Conservation (phyloP, 2,113 vertebrate species). For the Riparia riparia region DNA sequence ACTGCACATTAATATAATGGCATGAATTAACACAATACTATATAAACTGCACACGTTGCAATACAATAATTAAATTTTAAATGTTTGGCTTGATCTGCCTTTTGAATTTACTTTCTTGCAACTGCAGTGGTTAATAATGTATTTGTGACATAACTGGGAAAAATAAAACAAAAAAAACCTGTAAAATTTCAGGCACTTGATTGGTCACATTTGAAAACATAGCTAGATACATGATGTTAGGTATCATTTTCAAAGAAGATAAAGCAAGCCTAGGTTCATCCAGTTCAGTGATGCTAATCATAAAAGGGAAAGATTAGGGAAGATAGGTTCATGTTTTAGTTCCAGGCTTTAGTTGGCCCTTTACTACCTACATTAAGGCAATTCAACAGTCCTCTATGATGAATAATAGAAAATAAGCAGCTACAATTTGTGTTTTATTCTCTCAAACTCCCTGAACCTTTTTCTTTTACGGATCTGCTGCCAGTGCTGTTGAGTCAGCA, state of each 20-base stretch:
- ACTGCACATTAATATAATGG: background rate
- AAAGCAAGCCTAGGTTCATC: background rate
- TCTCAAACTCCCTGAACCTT: slow-evolving; percentile 5
- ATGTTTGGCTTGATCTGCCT: slow-evolving; percentile 11
- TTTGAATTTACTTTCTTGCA: slow-evolving; percentile 55
- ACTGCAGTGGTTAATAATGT: slow-evolving; percentile 43
- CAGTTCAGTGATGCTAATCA: background rate
- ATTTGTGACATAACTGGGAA: background rate
- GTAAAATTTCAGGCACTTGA: background rate
- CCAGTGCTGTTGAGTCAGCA: slow-evolving; percentile 49
- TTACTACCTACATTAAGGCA: background rate
- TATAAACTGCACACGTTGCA: background rate
- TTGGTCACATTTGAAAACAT: background rate
- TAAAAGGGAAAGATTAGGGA: background rate
- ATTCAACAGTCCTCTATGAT: background rate
- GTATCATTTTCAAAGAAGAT: background rate
- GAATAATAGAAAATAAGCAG: slow-evolving; percentile 22
- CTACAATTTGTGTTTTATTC: background rate
- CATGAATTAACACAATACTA: background rate
- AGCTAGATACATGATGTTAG: background rate
- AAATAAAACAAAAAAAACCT: background rate
- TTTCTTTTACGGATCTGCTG: slow-evolving; percentile 17
- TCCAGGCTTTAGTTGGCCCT: background rate
- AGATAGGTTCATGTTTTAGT: background rate
- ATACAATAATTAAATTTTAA: slow-evolving; percentile 7